Evolutionary conservation across 1,140 invertebrate genomes (phyloP), one percentile per base, ranked within the genome.

Genomic region (Cardiocondyla obscurior): DNA sequence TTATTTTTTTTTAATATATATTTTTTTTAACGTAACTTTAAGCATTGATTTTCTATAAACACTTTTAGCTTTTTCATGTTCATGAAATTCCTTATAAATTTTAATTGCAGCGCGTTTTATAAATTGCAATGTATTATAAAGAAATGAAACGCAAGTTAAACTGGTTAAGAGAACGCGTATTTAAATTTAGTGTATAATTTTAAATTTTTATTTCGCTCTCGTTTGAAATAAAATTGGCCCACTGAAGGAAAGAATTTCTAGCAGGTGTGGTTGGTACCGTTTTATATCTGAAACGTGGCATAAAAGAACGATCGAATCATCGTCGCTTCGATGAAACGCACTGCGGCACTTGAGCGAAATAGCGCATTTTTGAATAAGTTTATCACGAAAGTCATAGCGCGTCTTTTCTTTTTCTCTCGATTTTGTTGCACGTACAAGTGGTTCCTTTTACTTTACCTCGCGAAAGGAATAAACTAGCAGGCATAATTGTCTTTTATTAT

Each of bases 301-400:
- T 67, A 67, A 69, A 67, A 8, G 62, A 53, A n/a, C 62, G 74
- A 79, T 79, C 33, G 62, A 79, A 79, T 79, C 62, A 69, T 79
- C 60, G 25, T 67, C 22, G 16, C 77, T 81, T 72, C 39, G 53
- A 55, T 42, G 67, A 73, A 73, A 81, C 42, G 49, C 51, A 72
- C 39, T 39, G 67, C 67, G 33, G 14, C 46, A 46, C 28, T 72
- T 39, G 39, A 49, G 57, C 22, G 39, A 46, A 81, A 81, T 73
- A 51, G 64, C 8, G 16, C 65, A 81, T 81, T 73, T 46, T 81
- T 33, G 33, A 58, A 81, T 49, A 73, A 70, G 53, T 81, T 81
- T n/a, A 19, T 73, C 62, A 79, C 46, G 62, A 67, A 79, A 12
- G 33, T 79, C 67, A 60, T 73, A 58, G 49, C 19, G 46, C 28